Conservation (phyloP, 2,888 invertebrate genomes). For the Chironomus tentans region DNA sequence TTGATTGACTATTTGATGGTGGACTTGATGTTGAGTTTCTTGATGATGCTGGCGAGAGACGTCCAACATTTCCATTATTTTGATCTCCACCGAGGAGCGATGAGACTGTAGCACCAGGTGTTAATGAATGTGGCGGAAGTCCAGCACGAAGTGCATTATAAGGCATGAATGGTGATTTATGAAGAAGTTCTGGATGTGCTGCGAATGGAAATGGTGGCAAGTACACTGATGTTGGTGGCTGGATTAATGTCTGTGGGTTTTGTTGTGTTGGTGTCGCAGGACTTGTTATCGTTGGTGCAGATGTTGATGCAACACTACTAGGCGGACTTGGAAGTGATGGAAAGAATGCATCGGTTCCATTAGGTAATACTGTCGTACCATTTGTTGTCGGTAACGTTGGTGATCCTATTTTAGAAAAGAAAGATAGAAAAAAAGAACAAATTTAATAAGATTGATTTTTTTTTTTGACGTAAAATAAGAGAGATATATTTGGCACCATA, state of each 20-base stretch:
- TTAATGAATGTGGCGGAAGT: constrained; percentile 13
- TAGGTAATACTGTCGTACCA: constrained; percentile 40
- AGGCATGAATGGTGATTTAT: constrained; percentile 50
- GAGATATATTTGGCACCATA: constrained; percentile 26
- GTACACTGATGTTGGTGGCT: constrained; percentile 50
- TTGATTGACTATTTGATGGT: constrained; percentile 29
- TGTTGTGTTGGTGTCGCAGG: constrained; percentile 30
- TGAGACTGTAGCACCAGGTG: constrained; percentile 29
- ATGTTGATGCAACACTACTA: constrained; percentile 42
- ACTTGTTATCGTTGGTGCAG: constrained; percentile 30
- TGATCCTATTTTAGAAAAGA: constrained; percentile 39
- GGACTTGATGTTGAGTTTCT: constrained; percentile 41
- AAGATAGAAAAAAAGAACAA: constrained; percentile 29
- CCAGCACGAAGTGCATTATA: constrained; percentile 43
- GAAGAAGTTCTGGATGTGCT: constrained; percentile 45
- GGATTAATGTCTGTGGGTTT: constrained; percentile 34
- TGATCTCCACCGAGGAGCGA: constrained; percentile 32
- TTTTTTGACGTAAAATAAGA: background rate
- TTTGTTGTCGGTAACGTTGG: constrained; percentile 40
- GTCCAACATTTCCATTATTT: constrained; percentile 33
- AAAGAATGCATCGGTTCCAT: constrained; percentile 43
- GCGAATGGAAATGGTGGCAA: constrained; percentile 51
- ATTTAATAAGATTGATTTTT: constrained; percentile 26
- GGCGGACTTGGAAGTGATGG: constrained; percentile 44
- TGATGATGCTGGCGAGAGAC: constrained; percentile 40